Evolutionary conservation across 2,797 vertebrate genomes (phyloP), one percentile per base, ranked within the genome.

Genomic region (Huso huso): DNA sequence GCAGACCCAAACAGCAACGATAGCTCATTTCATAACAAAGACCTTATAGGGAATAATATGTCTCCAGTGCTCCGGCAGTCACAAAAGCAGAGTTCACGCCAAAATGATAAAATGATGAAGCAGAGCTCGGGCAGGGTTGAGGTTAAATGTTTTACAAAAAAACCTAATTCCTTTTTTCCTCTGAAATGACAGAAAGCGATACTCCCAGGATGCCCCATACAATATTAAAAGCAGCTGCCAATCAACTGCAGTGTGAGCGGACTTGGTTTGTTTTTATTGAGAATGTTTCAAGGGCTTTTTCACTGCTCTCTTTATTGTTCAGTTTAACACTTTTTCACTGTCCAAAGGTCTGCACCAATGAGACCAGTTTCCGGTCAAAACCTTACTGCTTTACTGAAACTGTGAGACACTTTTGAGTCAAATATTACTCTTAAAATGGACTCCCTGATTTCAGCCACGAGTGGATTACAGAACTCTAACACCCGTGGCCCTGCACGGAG

Each of bases 1-100:
- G 69, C 64, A 76, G 69, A 37, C 37, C 37, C 82, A 72, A 83
- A 86, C 85, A 82, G 84, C 85, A 82, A 87, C 71, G 76, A 87
- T 82, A 82, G 76, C 82, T 79, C 75, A 83, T 76, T 61, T 79
- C 86, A 80, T 89, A 89, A 82, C 83, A 85, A 87, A 85, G 83
- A 85, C 94, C 94, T 93, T 95, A 90, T 94, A 95, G 89, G 93
- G 94, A 88, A 88, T 86, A 74, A 77, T 10, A 10, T 62, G 75
- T 82, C 86, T 82, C 83, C 87, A 82, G 74, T 77, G 37, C 37
- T 37, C 37, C 37, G 5, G 37, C 37, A 37, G 37, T 37, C 5
- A 37, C 77, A 80, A 80, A 82, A 82, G 74, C 74, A 73, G 69
- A 74, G 71, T 85, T 85, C 81, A 84, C 78, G 80, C 84, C 80